These are phyloP conservation scores for Aramus guarauna DNA, from an alignment of 2,113 vertebrate species.

Conservation along the genomic window DNA sequence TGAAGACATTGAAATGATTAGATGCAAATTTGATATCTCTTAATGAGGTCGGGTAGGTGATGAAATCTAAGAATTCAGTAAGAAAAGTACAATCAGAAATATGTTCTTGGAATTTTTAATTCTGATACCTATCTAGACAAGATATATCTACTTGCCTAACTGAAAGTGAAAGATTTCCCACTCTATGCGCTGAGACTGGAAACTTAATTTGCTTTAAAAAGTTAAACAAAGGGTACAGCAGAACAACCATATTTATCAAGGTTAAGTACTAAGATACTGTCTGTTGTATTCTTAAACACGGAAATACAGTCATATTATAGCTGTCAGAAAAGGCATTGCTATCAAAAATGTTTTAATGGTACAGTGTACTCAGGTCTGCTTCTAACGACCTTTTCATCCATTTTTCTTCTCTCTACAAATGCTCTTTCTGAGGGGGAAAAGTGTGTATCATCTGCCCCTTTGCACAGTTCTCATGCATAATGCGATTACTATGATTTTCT, in stretches of 20 bases:
- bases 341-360: conserved; percentile 53
- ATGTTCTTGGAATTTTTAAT: background rate
- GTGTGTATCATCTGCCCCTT: background rate
- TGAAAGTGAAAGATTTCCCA: background rate
- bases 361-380: background rate
- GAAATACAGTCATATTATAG: background rate
- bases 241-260: background rate
- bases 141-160: background rate
- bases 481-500: conserved; percentile 62
- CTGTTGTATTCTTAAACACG: background rate
- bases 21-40: background rate
- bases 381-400: background rate
- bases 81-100: background rate
- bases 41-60: background rate
- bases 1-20: background rate
- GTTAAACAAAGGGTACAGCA: background rate
- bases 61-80: background rate
- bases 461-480: conserved; percentile 27
- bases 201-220: background rate
- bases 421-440: conserved; percentile 23
- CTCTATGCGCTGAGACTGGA: background rate
- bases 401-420: conserved; percentile 41
- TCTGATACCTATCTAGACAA: background rate
- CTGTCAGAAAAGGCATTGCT: conserved; percentile 24
- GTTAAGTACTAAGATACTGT: background rate